Conservation (phyloP, 2,888 invertebrate species). For the Drosophila macrospina region DNA sequence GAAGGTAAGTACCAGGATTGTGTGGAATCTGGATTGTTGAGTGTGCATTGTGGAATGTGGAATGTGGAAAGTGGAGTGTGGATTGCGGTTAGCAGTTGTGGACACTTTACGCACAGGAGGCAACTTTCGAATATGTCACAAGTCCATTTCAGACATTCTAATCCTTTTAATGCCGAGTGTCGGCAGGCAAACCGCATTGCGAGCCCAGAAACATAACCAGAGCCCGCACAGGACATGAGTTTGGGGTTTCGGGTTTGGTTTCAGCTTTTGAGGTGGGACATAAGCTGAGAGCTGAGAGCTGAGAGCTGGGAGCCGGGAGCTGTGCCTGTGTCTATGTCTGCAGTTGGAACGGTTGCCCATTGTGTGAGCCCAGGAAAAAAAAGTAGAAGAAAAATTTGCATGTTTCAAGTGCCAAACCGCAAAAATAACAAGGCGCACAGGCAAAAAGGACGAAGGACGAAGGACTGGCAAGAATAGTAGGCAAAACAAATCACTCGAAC, state of each 20-base stretch:
- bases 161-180: constrained; percentile 66
- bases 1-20: constrained; percentile 88
- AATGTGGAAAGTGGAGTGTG: no score
- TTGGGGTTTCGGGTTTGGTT: constrained; percentile 39
- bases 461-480: constrained; percentile 35
- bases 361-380: constrained; percentile 27
- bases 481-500: constrained; percentile 72
- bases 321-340: neutral
- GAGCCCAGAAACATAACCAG: constrained; percentile 2
- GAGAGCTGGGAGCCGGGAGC: no score
- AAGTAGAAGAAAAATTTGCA: constrained; percentile 50
- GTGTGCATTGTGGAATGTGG: neutral
- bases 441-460: constrained; percentile 18
- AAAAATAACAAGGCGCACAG: constrained; percentile 63
- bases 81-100: constrained; percentile 3
- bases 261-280: constrained; percentile 54
- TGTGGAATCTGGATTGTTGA: neutral
- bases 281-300: constrained; percentile 48
- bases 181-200: constrained; percentile 40
- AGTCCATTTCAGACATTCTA: constrained; percentile 66
- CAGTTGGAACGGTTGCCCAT: constrained; percentile 12
- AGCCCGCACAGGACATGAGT: constrained; percentile 23
- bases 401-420: constrained; percentile 76
- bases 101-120: constrained; percentile 12
- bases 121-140: constrained; percentile 42